phyloP scores from a whole-genome alignment of 2,888 invertebrate species.

The Sinohyriopsis cumingii region DNA sequence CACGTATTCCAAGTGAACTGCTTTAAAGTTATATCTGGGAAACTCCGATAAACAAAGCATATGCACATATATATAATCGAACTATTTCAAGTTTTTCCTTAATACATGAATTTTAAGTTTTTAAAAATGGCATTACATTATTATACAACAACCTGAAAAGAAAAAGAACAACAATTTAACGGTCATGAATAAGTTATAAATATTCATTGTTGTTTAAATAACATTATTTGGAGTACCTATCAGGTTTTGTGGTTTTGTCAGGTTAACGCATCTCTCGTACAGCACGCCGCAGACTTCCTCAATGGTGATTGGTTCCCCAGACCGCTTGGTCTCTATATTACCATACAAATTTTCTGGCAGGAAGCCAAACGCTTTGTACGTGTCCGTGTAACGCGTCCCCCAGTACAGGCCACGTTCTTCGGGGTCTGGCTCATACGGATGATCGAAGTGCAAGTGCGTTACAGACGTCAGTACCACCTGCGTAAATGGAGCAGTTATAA shows the following conservation, averaged over 20 bases:
- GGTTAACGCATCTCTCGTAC: constrained; percentile 43
- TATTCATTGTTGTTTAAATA: no score
- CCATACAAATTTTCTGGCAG: constrained; percentile 52
- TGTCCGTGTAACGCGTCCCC: constrained; percentile 66
- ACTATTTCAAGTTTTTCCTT: no score
- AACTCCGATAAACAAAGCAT: no score
- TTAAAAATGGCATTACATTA: no score
- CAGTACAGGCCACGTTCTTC: constrained; percentile 66
- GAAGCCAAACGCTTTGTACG: constrained; percentile 55
- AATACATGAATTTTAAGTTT: no score
- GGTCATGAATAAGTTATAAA: no score
- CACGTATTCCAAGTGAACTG: no score
- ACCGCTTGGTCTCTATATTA: constrained; percentile 53
- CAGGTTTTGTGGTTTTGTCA: constrained; percentile 59
- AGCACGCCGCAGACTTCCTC: constrained; percentile 47
- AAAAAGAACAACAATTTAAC: no score
- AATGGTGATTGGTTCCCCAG: constrained; percentile 53
- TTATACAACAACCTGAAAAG: no score
- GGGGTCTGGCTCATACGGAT: constrained; percentile 63
- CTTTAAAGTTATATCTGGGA: no score
- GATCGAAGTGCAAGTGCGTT: constrained; percentile 63
- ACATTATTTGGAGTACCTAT: constrained; percentile 43
- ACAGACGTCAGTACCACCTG: constrained; percentile 64
- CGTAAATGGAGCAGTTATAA: background rate
- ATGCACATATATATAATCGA: no score